Base-by-base conservation (phyloP, 2,113 vertebrate species). In the Vireo altiloquus region DNA sequence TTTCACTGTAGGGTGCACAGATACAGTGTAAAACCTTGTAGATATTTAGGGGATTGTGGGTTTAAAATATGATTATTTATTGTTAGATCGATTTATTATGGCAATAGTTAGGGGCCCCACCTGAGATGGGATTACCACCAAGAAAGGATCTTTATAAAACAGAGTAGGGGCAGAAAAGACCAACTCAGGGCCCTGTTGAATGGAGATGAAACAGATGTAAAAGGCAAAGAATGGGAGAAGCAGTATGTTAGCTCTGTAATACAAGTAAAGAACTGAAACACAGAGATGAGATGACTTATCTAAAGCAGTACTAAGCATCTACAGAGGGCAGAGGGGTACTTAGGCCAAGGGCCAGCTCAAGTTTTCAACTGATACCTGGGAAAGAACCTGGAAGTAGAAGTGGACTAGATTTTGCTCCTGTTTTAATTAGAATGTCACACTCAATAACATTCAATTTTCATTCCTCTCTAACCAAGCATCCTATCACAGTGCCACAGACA, bases 401-500 rank as follows among this genome's bases (percentile, higher is more conserved):
- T 6, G 4, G 25, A 56, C 46, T 75, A 63, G 16, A 47, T 33
- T 40, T 35, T 50, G 19, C 19, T 90, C 19, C 54, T 72, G 14
- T 46, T 91, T 88, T 72, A 66, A 69, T 42, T 46, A 39, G 21
- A 71, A 46, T 69, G 47, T 13, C 2, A 2, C 22, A 60, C 21
- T 78, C 52, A 63, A 20, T 31, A 42, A 52, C 6, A 16, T 86
- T 69, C 35, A 19, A 22, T 66, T 86, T 76, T 77, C 25, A 70
- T 15, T 44, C 25, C 33, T 54, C 33, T 83, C 65, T 52, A 88
- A 66, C 8, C 10, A 94, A 92, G 83, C 47, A 81, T 78, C n/a
- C 25, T 86, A 92, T 84, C 87, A 94, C 72, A 81, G 82, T 83
- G 74, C 83, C 91, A 91, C 79, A 94, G 70, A 66, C 75, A 94